phyloP scores from a whole-genome alignment of 92 coral and sea anemone genomes.

The Porites cylindrica region DNA sequence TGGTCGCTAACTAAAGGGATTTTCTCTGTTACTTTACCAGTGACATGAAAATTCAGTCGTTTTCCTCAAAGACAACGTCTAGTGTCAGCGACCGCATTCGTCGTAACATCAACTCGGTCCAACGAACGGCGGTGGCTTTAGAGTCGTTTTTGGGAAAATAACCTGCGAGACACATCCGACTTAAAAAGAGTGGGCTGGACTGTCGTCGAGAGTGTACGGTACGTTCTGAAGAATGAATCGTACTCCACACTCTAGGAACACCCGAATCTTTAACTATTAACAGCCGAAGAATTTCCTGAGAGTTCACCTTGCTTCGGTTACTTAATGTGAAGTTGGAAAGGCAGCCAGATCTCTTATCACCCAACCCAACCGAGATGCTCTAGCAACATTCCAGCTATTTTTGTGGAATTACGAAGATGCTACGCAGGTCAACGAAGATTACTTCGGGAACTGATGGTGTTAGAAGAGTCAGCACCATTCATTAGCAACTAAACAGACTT shows the following conservation, averaged over 20 bases:
- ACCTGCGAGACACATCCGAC: background rate
- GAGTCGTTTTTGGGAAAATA: conserved; percentile 89
- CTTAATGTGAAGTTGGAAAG: too few species aligned
- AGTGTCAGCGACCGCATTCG: conserved; percentile 93
- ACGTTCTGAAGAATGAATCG: too few species aligned
- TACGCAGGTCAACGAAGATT: background rate
- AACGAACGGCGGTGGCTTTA: conserved; percentile 93
- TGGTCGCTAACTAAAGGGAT: too few species aligned
- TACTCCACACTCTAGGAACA: too few species aligned
- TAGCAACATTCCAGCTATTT: too few species aligned
- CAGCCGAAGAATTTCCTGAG: too few species aligned
- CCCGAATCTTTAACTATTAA: too few species aligned
- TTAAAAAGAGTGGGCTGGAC: background rate
- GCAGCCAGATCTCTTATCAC: too few species aligned
- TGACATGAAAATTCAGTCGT: conserved; percentile 90
- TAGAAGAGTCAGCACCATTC: background rate
- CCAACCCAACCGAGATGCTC: too few species aligned
- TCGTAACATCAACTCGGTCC: conserved; percentile 95
- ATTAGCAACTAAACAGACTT: background rate
- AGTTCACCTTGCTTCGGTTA: too few species aligned
- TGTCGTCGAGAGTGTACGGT: too few species aligned
- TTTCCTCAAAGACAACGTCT: conserved; percentile 87
- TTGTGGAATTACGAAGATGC: background rate
- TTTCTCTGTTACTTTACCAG: conserved; percentile 41
- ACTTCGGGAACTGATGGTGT: background rate